Evolutionary conservation across 2,113 vertebrate genomes (phyloP).

Genomic region (Pavo muticus): DNA sequence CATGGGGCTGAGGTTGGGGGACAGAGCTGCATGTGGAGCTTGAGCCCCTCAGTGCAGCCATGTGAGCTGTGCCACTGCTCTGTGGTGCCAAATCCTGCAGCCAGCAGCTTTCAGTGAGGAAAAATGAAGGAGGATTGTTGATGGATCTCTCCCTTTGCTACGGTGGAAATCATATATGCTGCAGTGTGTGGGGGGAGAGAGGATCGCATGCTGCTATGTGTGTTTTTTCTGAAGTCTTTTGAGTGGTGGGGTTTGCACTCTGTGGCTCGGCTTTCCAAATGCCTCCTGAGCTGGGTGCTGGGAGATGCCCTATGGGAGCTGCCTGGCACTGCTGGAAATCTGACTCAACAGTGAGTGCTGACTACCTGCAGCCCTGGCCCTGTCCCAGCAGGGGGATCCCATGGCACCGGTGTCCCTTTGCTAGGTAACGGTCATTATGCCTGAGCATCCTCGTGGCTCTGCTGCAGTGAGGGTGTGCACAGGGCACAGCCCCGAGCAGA

Average conservation of each 20-base stretch:
- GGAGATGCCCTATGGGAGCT: background rate
- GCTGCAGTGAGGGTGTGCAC: background rate
- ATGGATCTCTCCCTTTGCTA: slow-evolving; percentile 16
- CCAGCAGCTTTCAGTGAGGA: slow-evolving; percentile 48
- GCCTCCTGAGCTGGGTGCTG: background rate
- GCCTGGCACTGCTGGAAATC: background rate
- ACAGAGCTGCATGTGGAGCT: background rate
- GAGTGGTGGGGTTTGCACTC: background rate
- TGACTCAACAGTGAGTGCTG: fast-evolving
- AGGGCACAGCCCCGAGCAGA: background rate
- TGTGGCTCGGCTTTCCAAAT: background rate
- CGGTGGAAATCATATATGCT: background rate
- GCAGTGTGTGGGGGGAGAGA: slow-evolving; percentile 3
- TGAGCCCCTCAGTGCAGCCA: background rate
- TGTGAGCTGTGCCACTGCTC: background rate
- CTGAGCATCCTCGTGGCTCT: background rate
- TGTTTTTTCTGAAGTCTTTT: background rate
- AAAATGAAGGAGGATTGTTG: slow-evolving; percentile 24
- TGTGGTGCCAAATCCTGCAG: slow-evolving; percentile 31
- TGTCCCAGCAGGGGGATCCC: background rate
- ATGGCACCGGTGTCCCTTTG: background rate
- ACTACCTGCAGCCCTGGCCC: background rate
- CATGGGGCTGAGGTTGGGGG: slow-evolving; percentile 27
- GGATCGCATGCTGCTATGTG: background rate
- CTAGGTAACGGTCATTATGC: fast-evolving